phyloP scores from a whole-genome alignment of 2,888 invertebrate genomes.

The Brenthis hecate region DNA sequence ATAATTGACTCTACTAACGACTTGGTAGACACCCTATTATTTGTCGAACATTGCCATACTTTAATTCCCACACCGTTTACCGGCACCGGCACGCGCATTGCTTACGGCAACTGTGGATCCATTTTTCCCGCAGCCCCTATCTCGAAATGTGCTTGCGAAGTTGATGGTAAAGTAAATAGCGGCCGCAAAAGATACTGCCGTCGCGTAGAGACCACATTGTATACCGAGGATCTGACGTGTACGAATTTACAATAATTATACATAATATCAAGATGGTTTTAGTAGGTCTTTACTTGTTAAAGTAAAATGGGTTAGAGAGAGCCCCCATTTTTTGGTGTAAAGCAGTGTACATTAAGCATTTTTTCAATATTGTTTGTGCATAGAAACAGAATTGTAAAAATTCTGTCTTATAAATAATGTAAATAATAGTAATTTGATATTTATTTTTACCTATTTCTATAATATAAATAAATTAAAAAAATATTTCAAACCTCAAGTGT shows the following conservation, averaged over 20 bases:
- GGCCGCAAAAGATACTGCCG: constrained; percentile 81
- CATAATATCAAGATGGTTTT: neutral
- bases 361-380: too few species aligned
- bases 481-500: constrained; percentile 4
- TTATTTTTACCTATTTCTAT: too few species aligned
- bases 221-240: constrained; percentile 63
- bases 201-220: constrained; percentile 67
- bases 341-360: too few species aligned
- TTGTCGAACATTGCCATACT: neutral
- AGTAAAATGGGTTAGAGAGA: too few species aligned
- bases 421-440: too few species aligned
- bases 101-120: constrained; percentile 98
- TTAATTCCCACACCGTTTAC: constrained; percentile 35
- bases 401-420: too few species aligned
- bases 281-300: constrained; percentile 2
- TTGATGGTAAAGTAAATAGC: constrained; percentile 85
- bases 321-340: too few species aligned
- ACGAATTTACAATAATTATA: constrained; percentile 11
- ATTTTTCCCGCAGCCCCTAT: constrained; percentile 97
- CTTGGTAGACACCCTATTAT: neutral
- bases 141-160: constrained; percentile 87
- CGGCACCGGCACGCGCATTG: constrained; percentile 32
- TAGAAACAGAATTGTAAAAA: too few species aligned
- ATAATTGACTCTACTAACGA: too few species aligned
- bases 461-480: neutral